Percentiles rank a stretch among this genome's conserved stretches.
These are phyloP conservation scores for Drosophila auraria DNA, from an alignment of 1,140 invertebrate species.

Conservation along the genomic window DNA sequence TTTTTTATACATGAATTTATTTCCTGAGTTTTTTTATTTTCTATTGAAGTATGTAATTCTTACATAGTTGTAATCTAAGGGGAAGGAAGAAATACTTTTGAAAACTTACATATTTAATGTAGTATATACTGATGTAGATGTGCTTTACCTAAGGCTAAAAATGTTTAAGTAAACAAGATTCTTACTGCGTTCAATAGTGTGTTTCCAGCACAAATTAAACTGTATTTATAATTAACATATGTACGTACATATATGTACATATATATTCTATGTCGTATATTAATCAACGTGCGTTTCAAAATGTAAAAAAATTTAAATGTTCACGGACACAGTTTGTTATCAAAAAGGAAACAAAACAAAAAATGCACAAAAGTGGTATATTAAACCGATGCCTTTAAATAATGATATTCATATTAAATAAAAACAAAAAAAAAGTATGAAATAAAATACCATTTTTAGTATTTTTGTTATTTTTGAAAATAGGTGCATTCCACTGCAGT, in stretches of 20 bases:
- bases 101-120: not conserved
- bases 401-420: constrained; percentile 1
- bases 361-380: constrained; percentile 1
- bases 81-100: not conserved
- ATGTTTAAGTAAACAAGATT: not conserved
- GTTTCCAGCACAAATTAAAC: not conserved
- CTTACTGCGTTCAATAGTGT: not conserved
- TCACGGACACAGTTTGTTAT: not conserved
- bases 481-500: not conserved
- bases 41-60: constrained; percentile 85
- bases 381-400: constrained; percentile 16
- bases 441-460: not conserved
- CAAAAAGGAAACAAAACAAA: constrained; percentile 33
- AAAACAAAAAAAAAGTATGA: not conserved
- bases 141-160: not conserved
- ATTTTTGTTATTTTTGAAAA: not conserved
- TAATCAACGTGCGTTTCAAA: not conserved
- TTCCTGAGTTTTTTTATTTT: constrained; percentile 34
- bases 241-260: not conserved
- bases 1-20: not conserved
- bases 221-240: constrained; percentile 82
- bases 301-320: not conserved
- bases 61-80: constrained; percentile 64
- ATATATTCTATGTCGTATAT: not conserved
- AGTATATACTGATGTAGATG: too few species aligned